Percentiles rank a stretch among this genome's conserved stretches.
phyloP scores from a whole-genome alignment of 2,888 invertebrate genomes.

The Nymphalis urticae region DNA sequence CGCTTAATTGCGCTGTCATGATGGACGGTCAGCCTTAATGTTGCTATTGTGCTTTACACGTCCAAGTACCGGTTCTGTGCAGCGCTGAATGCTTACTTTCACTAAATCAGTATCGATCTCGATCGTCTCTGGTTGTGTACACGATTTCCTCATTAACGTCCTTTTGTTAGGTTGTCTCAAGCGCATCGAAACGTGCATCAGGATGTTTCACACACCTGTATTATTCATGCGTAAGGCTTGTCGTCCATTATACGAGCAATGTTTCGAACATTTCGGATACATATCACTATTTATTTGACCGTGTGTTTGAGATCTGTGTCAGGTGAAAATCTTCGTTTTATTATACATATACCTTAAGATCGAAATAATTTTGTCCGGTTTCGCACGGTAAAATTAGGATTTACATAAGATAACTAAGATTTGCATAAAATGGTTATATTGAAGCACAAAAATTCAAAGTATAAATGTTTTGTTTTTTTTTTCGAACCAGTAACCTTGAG shows the following conservation, averaged over 20 bases:
- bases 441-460: too few species aligned
- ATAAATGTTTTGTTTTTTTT: too few species aligned
- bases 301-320: background rate
- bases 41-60: slow-evolving; percentile 37
- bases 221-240: slow-evolving; percentile 11
- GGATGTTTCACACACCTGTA: slow-evolving; percentile 16
- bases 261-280: background rate
- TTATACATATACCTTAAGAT: background rate
- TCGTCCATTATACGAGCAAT: background rate
- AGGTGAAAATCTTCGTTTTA: background rate
- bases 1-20: slow-evolving; percentile 26
- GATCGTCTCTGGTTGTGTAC: slow-evolving; percentile 55
- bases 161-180: slow-evolving; percentile 65
- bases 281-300: background rate
- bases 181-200: slow-evolving; percentile 22
- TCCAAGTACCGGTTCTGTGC: slow-evolving; percentile 35
- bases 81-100: slow-evolving; percentile 63
- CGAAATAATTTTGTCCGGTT: background rate
- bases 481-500: too few species aligned
- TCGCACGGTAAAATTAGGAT: too few species aligned
- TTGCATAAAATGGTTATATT: too few species aligned
- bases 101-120: slow-evolving; percentile 62
- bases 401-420: too few species aligned
- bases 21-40: slow-evolving; percentile 1
- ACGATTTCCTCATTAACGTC: slow-evolving; percentile 75